Conservation (phyloP, 2,113 vertebrate genomes). For the Dasyurus viverrinus region DNA sequence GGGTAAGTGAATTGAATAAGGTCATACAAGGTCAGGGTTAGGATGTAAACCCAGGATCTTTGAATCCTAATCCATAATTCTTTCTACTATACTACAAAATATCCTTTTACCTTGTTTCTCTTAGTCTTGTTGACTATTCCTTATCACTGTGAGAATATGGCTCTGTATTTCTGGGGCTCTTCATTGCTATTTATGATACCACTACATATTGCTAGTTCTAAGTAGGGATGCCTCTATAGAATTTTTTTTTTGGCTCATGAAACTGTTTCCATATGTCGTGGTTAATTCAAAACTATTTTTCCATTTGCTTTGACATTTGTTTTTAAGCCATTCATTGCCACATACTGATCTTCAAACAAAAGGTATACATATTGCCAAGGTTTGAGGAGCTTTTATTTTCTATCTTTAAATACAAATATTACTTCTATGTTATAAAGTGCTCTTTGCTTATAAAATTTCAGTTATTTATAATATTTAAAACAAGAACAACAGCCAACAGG, state of each 20-base stretch:
- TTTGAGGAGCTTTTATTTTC: neutral
- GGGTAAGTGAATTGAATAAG: neutral
- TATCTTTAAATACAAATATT: neutral
- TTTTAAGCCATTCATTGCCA: neutral
- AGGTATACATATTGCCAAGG: neutral
- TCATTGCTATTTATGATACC: neutral
- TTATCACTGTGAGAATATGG: neutral
- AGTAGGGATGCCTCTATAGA: neutral
- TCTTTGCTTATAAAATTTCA: neutral
- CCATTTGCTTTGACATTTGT: neutral
- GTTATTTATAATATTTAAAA: neutral
- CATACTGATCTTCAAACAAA: neutral
- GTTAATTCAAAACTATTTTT: neutral
- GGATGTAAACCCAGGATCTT: neutral
- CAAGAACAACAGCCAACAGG: neutral
- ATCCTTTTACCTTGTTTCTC: neutral
- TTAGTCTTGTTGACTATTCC: neutral
- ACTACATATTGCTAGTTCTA: neutral
- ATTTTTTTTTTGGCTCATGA: neutral
- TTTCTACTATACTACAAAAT: neutral
- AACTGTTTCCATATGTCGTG: neutral
- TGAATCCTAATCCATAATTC: neutral
- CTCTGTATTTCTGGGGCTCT: neutral
- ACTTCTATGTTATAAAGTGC: neutral
- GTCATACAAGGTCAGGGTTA: neutral